A percentile compares a stretch with the other conserved stretches of the same genome.
These are phyloP conservation scores for Rhabdornis inornatus DNA, from an alignment of 2,113 vertebrate genomes.

Conservation along the genomic window DNA sequence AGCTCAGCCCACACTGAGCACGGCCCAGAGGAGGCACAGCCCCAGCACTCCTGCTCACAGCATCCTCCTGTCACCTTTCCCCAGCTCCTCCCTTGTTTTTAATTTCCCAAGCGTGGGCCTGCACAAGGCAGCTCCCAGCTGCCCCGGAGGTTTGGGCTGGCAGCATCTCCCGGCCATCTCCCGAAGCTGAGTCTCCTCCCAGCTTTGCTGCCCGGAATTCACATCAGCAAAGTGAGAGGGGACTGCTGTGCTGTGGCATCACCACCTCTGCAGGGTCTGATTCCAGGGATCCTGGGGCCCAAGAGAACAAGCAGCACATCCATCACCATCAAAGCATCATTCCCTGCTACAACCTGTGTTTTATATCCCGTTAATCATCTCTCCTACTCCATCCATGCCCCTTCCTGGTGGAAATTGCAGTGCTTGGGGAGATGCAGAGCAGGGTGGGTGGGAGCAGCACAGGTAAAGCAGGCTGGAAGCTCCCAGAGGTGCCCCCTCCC, in stretches of 20 bases:
- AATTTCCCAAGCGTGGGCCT: not conserved
- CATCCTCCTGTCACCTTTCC: not conserved
- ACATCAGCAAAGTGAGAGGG: fast-evolving
- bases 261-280: not conserved
- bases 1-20: not conserved
- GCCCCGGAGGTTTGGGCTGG: not conserved
- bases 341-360: not conserved
- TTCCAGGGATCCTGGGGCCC: not conserved
- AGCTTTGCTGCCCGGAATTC: not conserved
- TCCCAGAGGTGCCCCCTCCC: not conserved
- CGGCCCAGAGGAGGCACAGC: not conserved
- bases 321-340: not conserved
- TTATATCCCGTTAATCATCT: not conserved
- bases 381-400: not conserved
- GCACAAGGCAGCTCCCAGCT: not conserved
- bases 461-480: not conserved
- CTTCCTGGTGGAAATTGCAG: not conserved
- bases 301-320: not conserved
- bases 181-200: not conserved
- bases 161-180: not conserved
- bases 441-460: not conserved
- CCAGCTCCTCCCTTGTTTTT: not conserved
- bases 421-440: not conserved
- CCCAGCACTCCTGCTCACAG: not conserved
- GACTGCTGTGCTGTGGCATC: fast-evolving